These are phyloP conservation scores for Plectus sambesii DNA, from an alignment of 1,140 invertebrate species.

Conservation along the genomic window DNA sequence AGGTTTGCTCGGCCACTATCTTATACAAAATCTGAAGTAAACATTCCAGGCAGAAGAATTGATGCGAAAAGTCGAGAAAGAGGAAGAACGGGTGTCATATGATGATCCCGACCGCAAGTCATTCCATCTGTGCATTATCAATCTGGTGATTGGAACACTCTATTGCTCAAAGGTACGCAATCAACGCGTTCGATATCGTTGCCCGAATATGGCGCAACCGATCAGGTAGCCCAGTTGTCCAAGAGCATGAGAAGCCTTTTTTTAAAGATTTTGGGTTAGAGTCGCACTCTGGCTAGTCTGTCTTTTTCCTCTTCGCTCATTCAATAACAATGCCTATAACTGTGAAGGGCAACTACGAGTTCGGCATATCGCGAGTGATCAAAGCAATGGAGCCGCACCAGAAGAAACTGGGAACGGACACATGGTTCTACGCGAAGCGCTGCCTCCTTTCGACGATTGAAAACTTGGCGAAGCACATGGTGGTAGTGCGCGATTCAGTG, in stretches of 20 bases:
- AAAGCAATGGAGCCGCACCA: constrained; percentile 89
- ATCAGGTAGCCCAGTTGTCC: too few relatives aligned
- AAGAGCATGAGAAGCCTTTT: too few relatives aligned
- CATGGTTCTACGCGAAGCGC: constrained; percentile 91
- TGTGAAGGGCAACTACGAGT: constrained; percentile 96
- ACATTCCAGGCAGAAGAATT: constrained; percentile 71
- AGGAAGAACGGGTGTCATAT: constrained; percentile 76
- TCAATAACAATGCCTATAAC: too few relatives aligned
- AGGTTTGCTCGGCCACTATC: constrained; percentile 51
- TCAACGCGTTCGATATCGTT: too few relatives aligned
- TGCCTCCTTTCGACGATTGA: constrained; percentile 85
- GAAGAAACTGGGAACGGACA: constrained; percentile 86
- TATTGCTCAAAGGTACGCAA: constrained; percentile 87
- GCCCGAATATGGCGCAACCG: too few relatives aligned
- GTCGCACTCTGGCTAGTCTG: too few relatives aligned
- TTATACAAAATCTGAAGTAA: not conserved
- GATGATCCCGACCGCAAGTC: constrained; percentile 87
- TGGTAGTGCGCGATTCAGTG: constrained; percentile 72
- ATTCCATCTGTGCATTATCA: constrained; percentile 95
- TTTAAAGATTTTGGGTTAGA: too few relatives aligned
- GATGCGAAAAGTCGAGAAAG: constrained; percentile 96
- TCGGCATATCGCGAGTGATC: constrained; percentile 92
- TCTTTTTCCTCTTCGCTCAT: too few relatives aligned
- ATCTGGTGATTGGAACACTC: constrained; percentile 90
- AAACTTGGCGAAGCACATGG: constrained; percentile 62